These are phyloP conservation scores for Sesamia nonagrioides DNA, from an alignment of 1,140 invertebrate species.

Conservation along the genomic window DNA sequence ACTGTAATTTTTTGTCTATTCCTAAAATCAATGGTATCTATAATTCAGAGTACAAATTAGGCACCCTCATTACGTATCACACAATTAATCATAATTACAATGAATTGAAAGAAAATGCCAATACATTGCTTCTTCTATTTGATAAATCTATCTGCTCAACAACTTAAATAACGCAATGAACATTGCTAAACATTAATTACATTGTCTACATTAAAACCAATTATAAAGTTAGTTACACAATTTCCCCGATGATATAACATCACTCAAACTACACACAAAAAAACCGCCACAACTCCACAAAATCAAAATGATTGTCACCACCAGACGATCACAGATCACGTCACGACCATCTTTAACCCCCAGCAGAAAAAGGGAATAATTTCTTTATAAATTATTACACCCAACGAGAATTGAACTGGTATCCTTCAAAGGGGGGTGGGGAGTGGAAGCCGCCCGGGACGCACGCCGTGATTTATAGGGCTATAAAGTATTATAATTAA, in stretches of 20 bases:
- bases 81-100: too few species aligned
- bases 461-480: slow-evolving; percentile 86
- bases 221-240: not conserved
- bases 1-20: too few species aligned
- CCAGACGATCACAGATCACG: slow-evolving; percentile 52
- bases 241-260: not conserved
- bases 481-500: slow-evolving; percentile 89
- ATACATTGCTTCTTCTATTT: too few species aligned
- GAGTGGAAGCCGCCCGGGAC: slow-evolving; percentile 63
- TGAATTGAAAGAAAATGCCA: too few species aligned
- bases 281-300: not conserved
- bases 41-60: too few species aligned
- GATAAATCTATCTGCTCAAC: too few species aligned
- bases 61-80: too few species aligned
- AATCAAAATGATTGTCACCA: slow-evolving; percentile 22
- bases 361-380: slow-evolving; percentile 72
- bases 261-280: not conserved
- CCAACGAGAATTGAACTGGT: slow-evolving; percentile 82
- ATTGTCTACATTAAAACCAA: too few species aligned
- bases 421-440: slow-evolving; percentile 79
- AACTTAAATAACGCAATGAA: too few species aligned
- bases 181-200: too few species aligned
- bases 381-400: slow-evolving; percentile 83
- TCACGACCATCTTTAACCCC: slow-evolving; percentile 56
- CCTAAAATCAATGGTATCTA: too few species aligned